These are phyloP conservation scores for Isichthys henryi DNA, from an alignment of 2,113 vertebrate species.

Conservation along the genomic window DNA sequence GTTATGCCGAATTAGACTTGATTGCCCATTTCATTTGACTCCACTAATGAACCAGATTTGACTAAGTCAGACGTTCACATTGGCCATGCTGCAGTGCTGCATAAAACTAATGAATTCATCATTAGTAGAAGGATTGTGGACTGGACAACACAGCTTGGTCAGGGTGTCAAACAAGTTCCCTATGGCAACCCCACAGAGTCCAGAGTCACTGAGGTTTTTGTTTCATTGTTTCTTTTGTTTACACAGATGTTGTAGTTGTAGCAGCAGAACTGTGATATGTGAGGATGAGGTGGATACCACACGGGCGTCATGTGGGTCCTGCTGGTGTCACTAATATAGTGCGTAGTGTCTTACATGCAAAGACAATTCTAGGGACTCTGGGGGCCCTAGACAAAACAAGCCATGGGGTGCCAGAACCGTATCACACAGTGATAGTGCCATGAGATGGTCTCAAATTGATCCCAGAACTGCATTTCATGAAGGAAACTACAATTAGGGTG, in stretches of 20 bases:
- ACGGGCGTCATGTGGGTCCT: neutral
- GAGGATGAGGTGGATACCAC: neutral
- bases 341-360: no score
- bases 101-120: neutral
- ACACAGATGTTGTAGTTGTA: neutral
- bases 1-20: neutral
- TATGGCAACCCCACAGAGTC: neutral
- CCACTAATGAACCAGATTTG: neutral
- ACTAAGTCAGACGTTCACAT: neutral
- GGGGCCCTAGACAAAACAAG: no score
- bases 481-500: neutral
- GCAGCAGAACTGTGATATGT: neutral
- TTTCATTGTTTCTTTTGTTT: neutral
- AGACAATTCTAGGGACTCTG: no score
- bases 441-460: neutral
- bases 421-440: neutral
- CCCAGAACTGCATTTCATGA: neutral
- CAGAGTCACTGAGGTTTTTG: neutral
- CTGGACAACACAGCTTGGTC: neutral
- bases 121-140: neutral
- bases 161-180: neutral
- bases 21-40: neutral
- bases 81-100: neutral
- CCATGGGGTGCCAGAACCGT: neutral
- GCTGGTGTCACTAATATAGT: neutral